Base-by-base conservation (phyloP, 2,113 vertebrate genomes). In the Dunckerocampus dactyliophorus region DNA sequence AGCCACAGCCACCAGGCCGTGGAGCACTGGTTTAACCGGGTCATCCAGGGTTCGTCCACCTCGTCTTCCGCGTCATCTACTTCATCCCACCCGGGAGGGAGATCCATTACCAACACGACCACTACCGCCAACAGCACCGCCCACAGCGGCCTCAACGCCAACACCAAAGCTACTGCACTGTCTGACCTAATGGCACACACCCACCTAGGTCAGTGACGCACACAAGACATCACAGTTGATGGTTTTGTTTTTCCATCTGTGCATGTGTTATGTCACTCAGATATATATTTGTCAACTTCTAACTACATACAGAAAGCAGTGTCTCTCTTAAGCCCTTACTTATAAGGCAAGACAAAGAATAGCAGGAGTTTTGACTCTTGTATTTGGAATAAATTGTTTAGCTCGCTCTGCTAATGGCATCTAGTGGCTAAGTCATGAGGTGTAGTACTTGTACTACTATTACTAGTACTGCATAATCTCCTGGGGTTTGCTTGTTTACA, bases 31-130 rank as follows among this genome's bases (percentile, higher is more conserved):
- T 93, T 95, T 88, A 95, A 93, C 89, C 89, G 90, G 58, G 95
- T 94, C 83, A 90, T 93, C 91, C 95, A 95, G 92, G 94, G 95
- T 89, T 97, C 95, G 69, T 97, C 96, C 93, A 95, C 95, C 76
- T 98, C 96, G 88, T 98, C 96, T 77, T 97, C 96, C 21, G 93
- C 95, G 68, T 98, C 96, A 17, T 98, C 95, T 92, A 95, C 95
- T 75, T 97, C 96, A 89, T 98, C 96, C 75, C 94, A 95, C 88
- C 93, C 92, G 15, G 95, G 94, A 91, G 95, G 93, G 91, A 92
- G 93, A 88, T 89, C 91, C 62, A 79, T 88, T 75, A 83, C 89
- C 82, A 62, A 82, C 63, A 59, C 82, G 63, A 85, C 90, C 53
- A 42, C 53, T 31, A 55, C 31, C 28, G 17, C 52, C 75, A 84